Evolutionary conservation across 2,797 vertebrate genomes (phyloP).

Genomic region (Manis javanica): DNA sequence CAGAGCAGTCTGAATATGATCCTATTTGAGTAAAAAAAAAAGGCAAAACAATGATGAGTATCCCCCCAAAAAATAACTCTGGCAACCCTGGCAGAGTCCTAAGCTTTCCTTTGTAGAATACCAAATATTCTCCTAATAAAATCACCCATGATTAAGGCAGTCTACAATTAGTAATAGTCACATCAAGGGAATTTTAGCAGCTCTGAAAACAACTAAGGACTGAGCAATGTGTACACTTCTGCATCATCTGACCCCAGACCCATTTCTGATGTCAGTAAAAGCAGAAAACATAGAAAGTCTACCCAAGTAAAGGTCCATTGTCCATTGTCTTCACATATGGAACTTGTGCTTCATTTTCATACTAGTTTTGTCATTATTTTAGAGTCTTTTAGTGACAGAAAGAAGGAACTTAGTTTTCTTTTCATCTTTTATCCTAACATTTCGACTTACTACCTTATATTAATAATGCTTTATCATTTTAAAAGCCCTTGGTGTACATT

Average conservation of each 20-base stretch:
- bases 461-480: conserved; percentile 56
- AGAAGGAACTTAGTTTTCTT: conserved; percentile 48
- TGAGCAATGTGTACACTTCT: conserved; percentile 39
- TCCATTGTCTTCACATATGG: background rate
- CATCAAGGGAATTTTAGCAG: conserved; percentile 50
- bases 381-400: conserved; percentile 36
- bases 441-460: conserved; percentile 51
- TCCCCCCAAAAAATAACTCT: background rate
- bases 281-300: conserved; percentile 30
- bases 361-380: conserved; percentile 32
- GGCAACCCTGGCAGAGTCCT: background rate
- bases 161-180: conserved; percentile 51
- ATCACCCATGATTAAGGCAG: background rate
- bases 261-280: conserved; percentile 42
- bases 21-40: conserved; percentile 34
- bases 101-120: conserved; percentile 27
- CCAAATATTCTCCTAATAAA: conserved; percentile 44
- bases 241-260: conserved; percentile 38
- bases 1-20: conserved; percentile 38
- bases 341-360: conserved; percentile 36
- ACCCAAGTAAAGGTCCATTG: background rate
- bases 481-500: conserved; percentile 16
- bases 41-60: background rate
- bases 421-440: conserved; percentile 31
- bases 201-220: conserved; percentile 1